Conservation (phyloP, 2,888 invertebrate species). For the Tenthredo distinguenda region DNA sequence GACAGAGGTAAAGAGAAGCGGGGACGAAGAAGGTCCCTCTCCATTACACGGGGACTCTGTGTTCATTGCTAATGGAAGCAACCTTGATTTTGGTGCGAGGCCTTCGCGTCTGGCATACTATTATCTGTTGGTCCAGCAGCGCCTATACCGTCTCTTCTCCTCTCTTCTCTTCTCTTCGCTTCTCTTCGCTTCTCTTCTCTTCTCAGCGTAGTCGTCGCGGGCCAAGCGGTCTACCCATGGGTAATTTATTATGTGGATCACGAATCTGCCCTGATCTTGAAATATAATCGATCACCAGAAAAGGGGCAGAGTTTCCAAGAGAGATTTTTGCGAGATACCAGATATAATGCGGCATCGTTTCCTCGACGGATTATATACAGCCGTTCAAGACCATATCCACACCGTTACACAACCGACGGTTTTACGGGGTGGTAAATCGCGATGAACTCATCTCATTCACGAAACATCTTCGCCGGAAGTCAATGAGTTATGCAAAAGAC, state of each 20-base stretch:
- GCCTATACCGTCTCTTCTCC: conserved; percentile 4
- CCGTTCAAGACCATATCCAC: background rate
- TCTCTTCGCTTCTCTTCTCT: conserved; percentile 53
- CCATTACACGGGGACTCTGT: conserved; percentile 17
- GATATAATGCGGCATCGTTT: background rate
- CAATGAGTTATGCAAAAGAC: background rate
- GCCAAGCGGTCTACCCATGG: background rate
- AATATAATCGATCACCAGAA: conserved; percentile 31
- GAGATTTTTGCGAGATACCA: background rate
- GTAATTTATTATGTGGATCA: conserved; percentile 3
- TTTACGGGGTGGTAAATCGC: background rate
- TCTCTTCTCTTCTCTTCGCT: conserved; percentile 24
- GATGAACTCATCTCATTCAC: background rate
- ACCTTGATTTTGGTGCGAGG: conserved; percentile 66
- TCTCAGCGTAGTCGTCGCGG: background rate
- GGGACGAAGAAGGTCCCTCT: conserved; percentile 21
- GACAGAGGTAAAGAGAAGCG: background rate
- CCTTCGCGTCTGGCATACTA: conserved; percentile 58
- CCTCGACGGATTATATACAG: background rate
- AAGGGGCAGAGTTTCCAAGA: conserved; percentile 15
- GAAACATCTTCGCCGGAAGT: background rate
- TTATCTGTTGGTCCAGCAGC: conserved; percentile 47
- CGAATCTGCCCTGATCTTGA: conserved; percentile 42
- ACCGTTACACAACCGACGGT: background rate
- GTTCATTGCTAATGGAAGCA: conserved; percentile 63